Base-by-base conservation (phyloP, 1,140 invertebrate genomes). In the Vollenhovia emeryi region DNA sequence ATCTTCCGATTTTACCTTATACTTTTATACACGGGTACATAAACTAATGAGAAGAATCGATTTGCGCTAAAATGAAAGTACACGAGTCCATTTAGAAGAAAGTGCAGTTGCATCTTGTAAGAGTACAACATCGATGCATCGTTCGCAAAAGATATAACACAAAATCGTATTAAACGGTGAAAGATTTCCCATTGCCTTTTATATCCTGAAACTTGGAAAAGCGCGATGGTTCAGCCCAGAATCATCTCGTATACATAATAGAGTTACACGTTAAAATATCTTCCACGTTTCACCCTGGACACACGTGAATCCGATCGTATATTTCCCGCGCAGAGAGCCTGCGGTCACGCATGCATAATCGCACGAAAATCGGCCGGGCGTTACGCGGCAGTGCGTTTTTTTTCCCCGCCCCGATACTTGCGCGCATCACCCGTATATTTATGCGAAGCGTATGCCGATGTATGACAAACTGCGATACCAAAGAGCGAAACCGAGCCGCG, bases 401-500 rank as follows among this genome's bases (percentile, higher is more conserved):
- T 52, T 33, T 36, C 6, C 6, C 3, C 75, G 5, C 40, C 13
- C 33, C 30, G 43, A 18, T 50, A n/a, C 52, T 68, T 68, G 62
- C 45, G 36, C 50, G 50, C 60, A 36, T 68, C 43, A 43, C 36
- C 21, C 62, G 76, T 52, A 52, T 55, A 52, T 79, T 79, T 79
- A 68, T 68, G 62, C 30, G 33, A 68, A 52, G 76, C 21, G 45
- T 15, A 55, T 33, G 60, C 68, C 43, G n/a, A 68, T 33, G 7
- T 79, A 52, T 79, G 76, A 68, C 13, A 79, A 79, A 79, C 30
- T 79, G 30, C 30, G 30, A 62, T 30, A 33, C 40, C 57, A 36
- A 76, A 62, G 21, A 57, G 74, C 43, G 52, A 60, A 60, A 76
- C 24, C 18, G 24, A 76, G 45, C 55, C 55, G 55, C 43, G 36